These are phyloP conservation scores for Panurus biarmicus DNA, from an alignment of 2,113 vertebrate species.

Conservation along the genomic window DNA sequence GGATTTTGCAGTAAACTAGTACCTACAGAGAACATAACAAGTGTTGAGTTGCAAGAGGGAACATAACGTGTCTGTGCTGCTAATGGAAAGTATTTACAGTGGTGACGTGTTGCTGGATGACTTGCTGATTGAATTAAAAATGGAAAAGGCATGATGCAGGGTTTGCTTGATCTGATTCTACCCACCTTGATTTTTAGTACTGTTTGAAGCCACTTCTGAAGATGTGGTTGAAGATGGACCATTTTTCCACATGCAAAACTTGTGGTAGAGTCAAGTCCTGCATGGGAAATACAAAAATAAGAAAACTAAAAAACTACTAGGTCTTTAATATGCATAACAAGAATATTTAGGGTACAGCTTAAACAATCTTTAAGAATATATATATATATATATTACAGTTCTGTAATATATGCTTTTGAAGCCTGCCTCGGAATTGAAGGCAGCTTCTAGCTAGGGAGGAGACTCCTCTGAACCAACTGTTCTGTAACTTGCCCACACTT, in stretches of 20 bases:
- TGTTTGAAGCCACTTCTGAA: not conserved
- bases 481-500: not conserved
- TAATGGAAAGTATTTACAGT: not conserved
- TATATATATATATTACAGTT: not conserved
- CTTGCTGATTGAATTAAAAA: not conserved
- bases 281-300: not conserved
- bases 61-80: not conserved
- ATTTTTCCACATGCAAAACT: not conserved
- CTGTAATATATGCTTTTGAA: conserved; percentile 21
- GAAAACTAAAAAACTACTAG: not conserved
- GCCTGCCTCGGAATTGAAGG: not conserved
- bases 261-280: not conserved
- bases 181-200: not conserved
- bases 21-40: not conserved
- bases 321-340: not conserved
- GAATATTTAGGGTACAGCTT: conserved; percentile 37
- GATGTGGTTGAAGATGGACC: not conserved
- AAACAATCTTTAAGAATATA: not conserved
- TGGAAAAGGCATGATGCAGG: not conserved
- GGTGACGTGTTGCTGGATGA: not conserved
- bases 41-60: not conserved
- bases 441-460: not conserved
- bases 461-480: not conserved
- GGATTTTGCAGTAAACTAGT: not conserved
- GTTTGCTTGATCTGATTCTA: not conserved